Percentiles rank a stretch among this genome's conserved stretches.
Evolutionary conservation across 2,797 vertebrate species (phyloP).

Genomic region (Melanotaenia pygmaea): DNA sequence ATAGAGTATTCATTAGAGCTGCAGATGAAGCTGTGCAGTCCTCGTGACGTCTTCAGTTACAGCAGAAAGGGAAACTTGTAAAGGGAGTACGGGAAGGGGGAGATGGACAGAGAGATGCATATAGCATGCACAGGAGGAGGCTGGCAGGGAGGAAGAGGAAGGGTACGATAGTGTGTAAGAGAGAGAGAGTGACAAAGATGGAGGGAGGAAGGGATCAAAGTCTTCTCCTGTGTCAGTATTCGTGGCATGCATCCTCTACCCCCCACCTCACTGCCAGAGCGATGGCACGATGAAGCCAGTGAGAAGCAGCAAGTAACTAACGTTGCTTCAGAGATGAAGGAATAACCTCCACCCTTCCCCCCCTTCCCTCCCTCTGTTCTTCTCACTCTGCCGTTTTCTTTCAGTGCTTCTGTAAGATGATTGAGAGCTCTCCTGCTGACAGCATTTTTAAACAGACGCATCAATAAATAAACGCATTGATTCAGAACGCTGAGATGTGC

Average conservation of each 20-base stretch:
- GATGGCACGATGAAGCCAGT: conserved; percentile 56
- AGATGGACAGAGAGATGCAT: conserved; percentile 13
- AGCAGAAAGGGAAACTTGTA: background rate
- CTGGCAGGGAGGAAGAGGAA: background rate
- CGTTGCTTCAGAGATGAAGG: conserved; percentile 46
- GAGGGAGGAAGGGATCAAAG: conserved; percentile 59
- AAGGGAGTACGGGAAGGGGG: background rate
- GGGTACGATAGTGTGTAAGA: conserved; percentile 3
- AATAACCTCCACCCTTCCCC: conserved; percentile 9
- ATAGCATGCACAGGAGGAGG: conserved; percentile 25
- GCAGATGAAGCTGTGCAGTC: background rate
- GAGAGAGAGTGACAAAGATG: conserved; percentile 29
- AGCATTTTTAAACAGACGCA: conserved; percentile 62
- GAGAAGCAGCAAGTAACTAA: conserved; percentile 44
- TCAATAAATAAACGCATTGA: conserved; percentile 69
- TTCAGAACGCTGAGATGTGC: conserved; percentile 31
- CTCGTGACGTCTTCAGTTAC: conserved; percentile 4
- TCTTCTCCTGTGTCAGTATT: conserved; percentile 62
- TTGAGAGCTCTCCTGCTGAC: conserved; percentile 61
- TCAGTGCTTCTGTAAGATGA: conserved; percentile 59
- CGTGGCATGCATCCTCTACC: conserved; percentile 49
- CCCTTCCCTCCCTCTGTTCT: background rate
- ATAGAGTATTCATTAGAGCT: conserved; percentile 37
- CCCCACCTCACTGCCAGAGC: conserved; percentile 40
- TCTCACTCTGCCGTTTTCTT: conserved; percentile 43